These are phyloP conservation scores for Poecile montanus DNA, from an alignment of 2,797 vertebrate species.

Conservation along the genomic window DNA sequence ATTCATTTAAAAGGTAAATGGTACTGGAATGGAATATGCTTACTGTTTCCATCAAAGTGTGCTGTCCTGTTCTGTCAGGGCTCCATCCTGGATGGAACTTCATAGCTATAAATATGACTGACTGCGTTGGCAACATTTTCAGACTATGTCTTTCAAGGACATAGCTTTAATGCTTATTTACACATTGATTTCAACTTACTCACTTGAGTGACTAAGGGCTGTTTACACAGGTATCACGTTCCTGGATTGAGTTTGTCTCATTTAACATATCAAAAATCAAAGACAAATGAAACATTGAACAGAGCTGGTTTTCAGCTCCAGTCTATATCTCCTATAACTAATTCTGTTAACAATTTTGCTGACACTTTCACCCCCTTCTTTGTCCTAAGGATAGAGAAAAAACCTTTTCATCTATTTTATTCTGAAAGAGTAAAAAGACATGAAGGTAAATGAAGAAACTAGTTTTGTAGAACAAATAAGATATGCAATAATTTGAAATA, in stretches of 20 bases:
- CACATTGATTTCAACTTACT: neutral
- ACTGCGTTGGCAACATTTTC: neutral
- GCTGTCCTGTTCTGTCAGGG: neutral
- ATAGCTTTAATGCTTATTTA: neutral
- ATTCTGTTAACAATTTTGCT: neutral
- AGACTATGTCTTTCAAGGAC: neutral
- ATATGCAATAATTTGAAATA: neutral
- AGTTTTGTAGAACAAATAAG: neutral
- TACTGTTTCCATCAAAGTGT: neutral
- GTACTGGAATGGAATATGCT: neutral
- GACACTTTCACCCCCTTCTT: neutral
- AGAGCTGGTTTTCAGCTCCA: neutral
- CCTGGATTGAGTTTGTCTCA: neutral
- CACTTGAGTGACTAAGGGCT: neutral
- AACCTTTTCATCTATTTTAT: neutral
- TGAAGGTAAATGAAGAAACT: neutral
- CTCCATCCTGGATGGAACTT: neutral
- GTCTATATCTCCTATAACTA: neutral
- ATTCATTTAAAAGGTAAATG: neutral
- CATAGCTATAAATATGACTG: neutral
- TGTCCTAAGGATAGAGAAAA: neutral
- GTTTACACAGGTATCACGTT: neutral
- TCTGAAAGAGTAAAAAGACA: neutral
- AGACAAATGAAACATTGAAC: neutral
- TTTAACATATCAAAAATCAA: neutral